Evolutionary conservation across 1,140 invertebrate species (phyloP).

Genomic region (Luehdorfia chinensis): DNA sequence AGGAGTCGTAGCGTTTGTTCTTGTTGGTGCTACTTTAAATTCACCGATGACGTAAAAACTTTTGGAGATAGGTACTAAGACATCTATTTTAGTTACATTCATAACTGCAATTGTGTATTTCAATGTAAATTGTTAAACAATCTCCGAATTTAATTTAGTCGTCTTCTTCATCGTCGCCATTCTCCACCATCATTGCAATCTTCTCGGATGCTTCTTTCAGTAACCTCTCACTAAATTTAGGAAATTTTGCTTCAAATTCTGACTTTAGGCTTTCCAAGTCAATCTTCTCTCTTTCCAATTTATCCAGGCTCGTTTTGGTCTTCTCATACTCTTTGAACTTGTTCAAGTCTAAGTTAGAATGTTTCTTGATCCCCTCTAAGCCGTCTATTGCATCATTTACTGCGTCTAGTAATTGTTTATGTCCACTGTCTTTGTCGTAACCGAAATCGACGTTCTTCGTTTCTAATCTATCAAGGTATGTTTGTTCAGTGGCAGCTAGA

Average conservation of each 20-base stretch:
- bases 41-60: no score
- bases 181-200: conserved; percentile 37
- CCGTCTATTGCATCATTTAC: conserved; percentile 59
- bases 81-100: no score
- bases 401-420: conserved; percentile 52
- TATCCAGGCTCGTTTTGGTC: conserved; percentile 31
- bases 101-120: no score
- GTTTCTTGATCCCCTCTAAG: conserved; percentile 53
- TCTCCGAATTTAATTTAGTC: background rate
- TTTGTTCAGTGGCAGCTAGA: conserved; percentile 37
- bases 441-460: conserved; percentile 65
- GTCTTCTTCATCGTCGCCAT: conserved; percentile 31
- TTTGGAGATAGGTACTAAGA: no score
- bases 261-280: conserved; percentile 46
- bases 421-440: conserved; percentile 46
- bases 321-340: conserved; percentile 54
- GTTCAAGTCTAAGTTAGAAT: conserved; percentile 44
- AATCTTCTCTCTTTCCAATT: conserved; percentile 46
- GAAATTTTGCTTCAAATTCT: conserved; percentile 53
- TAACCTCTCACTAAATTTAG: conserved; percentile 52
- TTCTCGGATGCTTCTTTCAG: conserved; percentile 54
- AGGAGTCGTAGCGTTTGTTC: no score
- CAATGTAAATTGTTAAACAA: no score
- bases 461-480: conserved; percentile 47
- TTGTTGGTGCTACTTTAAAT: no score